These are phyloP conservation scores for Drosophila arawakana DNA, from an alignment of 1,140 invertebrate genomes.

Conservation along the genomic window DNA sequence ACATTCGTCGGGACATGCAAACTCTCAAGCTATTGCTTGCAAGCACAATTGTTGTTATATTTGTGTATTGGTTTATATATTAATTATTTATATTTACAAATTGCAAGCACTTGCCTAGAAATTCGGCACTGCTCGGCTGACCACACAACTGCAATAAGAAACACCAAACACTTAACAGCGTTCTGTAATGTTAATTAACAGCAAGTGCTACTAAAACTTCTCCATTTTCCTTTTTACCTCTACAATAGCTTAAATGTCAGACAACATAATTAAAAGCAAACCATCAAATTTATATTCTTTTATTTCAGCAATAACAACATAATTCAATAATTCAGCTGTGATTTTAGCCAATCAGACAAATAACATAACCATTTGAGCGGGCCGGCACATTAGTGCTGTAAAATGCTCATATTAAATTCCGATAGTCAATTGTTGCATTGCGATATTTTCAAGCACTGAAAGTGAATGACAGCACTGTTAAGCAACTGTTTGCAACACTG, in stretches of 20 bases:
- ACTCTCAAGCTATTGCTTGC: not conserved
- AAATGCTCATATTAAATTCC: not conserved
- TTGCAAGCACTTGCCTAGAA: constrained; percentile 56
- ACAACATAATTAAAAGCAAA: no score
- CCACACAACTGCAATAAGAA: constrained; percentile 14
- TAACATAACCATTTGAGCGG: constrained; percentile 29
- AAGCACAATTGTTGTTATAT: not conserved
- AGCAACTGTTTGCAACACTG: constrained; percentile 34
- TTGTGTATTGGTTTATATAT: constrained; percentile 10
- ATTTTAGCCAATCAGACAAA: not conserved
- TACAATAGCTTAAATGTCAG: no score
- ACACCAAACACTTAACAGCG: constrained; percentile 10
- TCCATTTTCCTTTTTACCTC: no score
- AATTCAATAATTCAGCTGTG: not conserved
- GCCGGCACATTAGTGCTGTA: constrained; percentile 22
- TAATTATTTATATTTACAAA: constrained; percentile 45
- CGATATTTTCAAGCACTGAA: not conserved
- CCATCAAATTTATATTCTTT: no score
- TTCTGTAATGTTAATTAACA: constrained; percentile 2
- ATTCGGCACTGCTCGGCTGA: constrained; percentile 13
- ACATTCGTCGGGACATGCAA: not conserved
- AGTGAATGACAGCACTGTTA: not conserved
- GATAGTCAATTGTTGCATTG: not conserved
- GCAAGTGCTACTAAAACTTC: constrained; percentile 1
- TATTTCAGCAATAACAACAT: not conserved